These are phyloP conservation scores for Ernsta delagoae DNA, from an alignment of 2,888 invertebrate genomes.

Conservation along the genomic window DNA sequence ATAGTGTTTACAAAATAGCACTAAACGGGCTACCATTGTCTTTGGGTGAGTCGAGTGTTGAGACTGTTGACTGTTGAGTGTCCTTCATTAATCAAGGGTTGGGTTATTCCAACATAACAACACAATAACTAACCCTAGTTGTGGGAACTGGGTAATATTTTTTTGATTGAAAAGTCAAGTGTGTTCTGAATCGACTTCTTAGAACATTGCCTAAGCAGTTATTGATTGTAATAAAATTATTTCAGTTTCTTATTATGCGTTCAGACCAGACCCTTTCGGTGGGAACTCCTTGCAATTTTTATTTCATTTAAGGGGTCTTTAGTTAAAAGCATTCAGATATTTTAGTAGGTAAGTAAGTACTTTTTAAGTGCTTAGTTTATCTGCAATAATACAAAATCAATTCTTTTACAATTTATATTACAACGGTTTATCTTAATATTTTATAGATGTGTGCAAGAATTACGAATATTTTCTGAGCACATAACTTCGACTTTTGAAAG, in stretches of 20 bases:
- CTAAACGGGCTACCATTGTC: conserved; percentile 72
- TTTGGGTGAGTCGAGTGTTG: conserved; percentile 48
- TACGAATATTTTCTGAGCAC: too few species aligned
- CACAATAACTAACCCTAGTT: conserved; percentile 30
- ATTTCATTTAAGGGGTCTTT: too few species aligned
- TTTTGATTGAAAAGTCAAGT: conserved; percentile 44
- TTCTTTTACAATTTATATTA: too few species aligned
- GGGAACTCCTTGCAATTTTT: too few species aligned
- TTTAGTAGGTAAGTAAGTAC: too few species aligned
- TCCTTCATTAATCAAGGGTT: conserved; percentile 63
- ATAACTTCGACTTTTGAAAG: too few species aligned
- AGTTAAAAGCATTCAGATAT: too few species aligned
- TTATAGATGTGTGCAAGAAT: too few species aligned
- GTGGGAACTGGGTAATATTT: conserved; percentile 46
- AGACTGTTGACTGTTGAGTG: too few species aligned
- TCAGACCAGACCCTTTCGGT: too few species aligned
- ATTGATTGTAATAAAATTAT: conserved; percentile 1
- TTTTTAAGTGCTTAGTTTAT: background rate
- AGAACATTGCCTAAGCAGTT: background rate
- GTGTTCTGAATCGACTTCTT: conserved; percentile 29
- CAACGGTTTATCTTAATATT: too few species aligned
- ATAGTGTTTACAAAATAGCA: conserved; percentile 80
- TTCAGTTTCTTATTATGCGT: too few species aligned
- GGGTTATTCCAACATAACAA: conserved; percentile 35
- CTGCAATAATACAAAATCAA: background rate